Percentiles rank a stretch among this genome's conserved stretches.
These are phyloP conservation scores for Chaenogobius annularis DNA, from an alignment of 2,113 vertebrate species.

Conservation along the genomic window DNA sequence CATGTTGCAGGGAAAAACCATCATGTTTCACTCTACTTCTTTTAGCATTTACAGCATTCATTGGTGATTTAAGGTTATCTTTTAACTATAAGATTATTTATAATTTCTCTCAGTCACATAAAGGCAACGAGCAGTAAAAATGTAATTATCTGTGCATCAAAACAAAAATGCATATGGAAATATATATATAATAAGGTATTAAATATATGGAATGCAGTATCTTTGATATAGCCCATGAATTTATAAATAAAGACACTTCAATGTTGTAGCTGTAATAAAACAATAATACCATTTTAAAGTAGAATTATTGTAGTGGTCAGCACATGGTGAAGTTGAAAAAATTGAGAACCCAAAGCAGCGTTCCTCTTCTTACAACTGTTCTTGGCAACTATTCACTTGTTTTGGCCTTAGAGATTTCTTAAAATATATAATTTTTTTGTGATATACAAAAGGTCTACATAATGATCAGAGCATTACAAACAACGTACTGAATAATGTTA, in stretches of 20 bases:
- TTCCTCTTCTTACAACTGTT: slow-evolving; percentile 50
- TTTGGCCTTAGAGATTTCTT: neutral
- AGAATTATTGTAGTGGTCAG: slow-evolving; percentile 16
- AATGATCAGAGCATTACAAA: neutral
- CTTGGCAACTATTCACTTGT: slow-evolving; percentile 55
- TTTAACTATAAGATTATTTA: neutral
- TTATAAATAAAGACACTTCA: neutral
- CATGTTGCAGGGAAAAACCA: slow-evolving; percentile 21
- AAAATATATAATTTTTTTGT: neutral
- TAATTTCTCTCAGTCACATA: slow-evolving; percentile 2
- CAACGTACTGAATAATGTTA: neutral
- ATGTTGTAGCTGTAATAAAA: slow-evolving; percentile 8
- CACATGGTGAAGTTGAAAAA: slow-evolving; percentile 29
- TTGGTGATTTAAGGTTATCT: neutral
- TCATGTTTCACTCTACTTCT: slow-evolving; percentile 30
- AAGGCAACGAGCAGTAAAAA: neutral
- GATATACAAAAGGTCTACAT: neutral
- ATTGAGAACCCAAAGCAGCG: slow-evolving; percentile 43
- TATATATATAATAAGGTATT: neutral
- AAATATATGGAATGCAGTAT: neutral
- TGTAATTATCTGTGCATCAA: neutral
- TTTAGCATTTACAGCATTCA: slow-evolving; percentile 9
- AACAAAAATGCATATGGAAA: neutral
- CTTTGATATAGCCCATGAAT: slow-evolving; percentile 13
- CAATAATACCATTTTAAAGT: slow-evolving; percentile 21